A percentile compares a stretch with the other conserved stretches of the same genome.
Conservation (phyloP, 2,113 vertebrate species). For the Cepphus grylle region DNA sequence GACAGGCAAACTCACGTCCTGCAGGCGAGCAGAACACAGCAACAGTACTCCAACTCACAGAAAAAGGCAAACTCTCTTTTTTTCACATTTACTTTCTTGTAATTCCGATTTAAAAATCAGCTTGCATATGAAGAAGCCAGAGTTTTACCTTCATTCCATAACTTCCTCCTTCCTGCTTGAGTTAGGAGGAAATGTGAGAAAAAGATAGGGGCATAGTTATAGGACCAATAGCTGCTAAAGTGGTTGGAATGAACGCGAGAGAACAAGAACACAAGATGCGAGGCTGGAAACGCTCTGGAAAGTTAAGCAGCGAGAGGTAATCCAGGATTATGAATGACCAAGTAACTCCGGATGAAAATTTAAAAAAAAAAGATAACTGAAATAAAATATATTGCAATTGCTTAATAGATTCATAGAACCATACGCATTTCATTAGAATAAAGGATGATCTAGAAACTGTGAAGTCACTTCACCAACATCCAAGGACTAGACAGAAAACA, state of each 20-base stretch:
- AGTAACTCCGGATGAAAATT: background rate
- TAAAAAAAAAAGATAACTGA: background rate
- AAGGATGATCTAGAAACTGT: background rate
- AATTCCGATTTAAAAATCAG: background rate
- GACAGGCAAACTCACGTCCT: background rate
- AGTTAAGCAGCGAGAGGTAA: background rate
- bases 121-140: background rate
- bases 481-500: background rate
- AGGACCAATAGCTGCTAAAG: background rate
- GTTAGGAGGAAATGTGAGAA: background rate
- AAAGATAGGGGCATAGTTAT: background rate
- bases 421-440: background rate
- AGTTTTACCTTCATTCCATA: background rate
- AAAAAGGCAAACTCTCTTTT: background rate
- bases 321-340: background rate
- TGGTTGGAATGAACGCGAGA: background rate
- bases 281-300: background rate
- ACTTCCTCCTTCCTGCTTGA: background rate
- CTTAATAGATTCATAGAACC: accelerated
- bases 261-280: background rate
- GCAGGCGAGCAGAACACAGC: background rate
- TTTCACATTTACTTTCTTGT: background rate
- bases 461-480: background rate
- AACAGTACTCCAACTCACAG: background rate
- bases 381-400: background rate